Evolutionary conservation across 2,797 vertebrate genomes (phyloP), one percentile per base, ranked within the genome.

Genomic region (Squalus acanthias): DNA sequence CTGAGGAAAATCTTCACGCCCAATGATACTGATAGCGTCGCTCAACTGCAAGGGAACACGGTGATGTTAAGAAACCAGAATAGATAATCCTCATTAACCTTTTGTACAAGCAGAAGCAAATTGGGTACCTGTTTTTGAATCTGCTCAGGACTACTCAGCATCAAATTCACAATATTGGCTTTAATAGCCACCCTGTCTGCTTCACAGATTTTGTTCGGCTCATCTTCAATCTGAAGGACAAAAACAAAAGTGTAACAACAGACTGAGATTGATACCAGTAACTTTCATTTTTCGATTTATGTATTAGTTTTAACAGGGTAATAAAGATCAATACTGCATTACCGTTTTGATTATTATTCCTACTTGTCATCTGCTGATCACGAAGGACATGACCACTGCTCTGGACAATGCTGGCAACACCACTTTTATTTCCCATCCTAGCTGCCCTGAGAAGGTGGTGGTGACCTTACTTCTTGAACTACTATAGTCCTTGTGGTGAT

Each of bases 1-100:
- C 97, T 99, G 99, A 96, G 99, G 99, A 91, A 99, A 99, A 97
- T 99, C 99, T 97, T 99, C 99, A 97, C 99, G 97, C 85, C 99
- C 99, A 96, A 99, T 99, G 96, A 99, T 99, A 97, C 99, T 99
- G 97, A 99, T 99, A 65, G 99, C 99, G 97, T 99, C 99, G 96
- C 99, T 99, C 74, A 99, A 96, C 99, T 99, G 97, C 15, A 97
- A 96, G 96, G 65, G 96, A 96, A 96, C 89, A 3, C 1, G 15
- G 50, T 57, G 70, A 29, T 5, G 69, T 53, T 29, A 72, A 95
- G 92, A 74, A 95, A 76, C 50, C 2, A 57, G 94, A 53, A 95
- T 60, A 95, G 12, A 29, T 29, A 57, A 76, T n/a, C 5, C 17
- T 76, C 29, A 74, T 76, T 74, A 5, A 69, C n/a, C 6, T 72